A percentile compares a stretch with the other conserved stretches of the same genome.
Evolutionary conservation across 2,113 vertebrate genomes (phyloP).

Genomic region (Poeciliopsis occidentalis): DNA sequence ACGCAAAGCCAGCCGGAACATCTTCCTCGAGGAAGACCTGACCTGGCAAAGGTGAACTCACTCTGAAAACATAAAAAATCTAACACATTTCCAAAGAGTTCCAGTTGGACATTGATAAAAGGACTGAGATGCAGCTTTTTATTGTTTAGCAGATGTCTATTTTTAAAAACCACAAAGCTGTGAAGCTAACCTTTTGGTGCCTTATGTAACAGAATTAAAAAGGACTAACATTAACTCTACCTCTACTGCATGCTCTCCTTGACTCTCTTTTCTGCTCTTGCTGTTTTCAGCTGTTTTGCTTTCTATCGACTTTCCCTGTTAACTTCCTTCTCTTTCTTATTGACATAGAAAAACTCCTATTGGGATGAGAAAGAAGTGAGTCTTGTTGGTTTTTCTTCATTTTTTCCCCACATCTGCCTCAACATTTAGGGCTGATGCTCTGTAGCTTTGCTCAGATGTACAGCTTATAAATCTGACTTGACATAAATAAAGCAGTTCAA

Average conservation of each 20-base stretch:
- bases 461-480: slow-evolving; percentile 3
- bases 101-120: no score
- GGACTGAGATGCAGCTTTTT: not conserved
- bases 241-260: not conserved
- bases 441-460: slow-evolving; percentile 35
- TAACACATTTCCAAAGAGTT: no score
- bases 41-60: slow-evolving; percentile 92
- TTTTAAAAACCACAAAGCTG: not conserved
- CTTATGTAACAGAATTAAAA: not conserved
- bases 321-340: slow-evolving; percentile 56
- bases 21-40: slow-evolving; percentile 95
- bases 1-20: slow-evolving; percentile 95
- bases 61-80: not conserved
- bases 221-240: not conserved
- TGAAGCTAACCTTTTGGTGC: not conserved
- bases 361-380: slow-evolving; percentile 86
- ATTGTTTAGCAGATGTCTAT: not conserved
- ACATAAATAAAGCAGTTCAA: not conserved
- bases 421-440: slow-evolving; percentile 34
- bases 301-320: slow-evolving; percentile 42
- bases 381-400: slow-evolving; percentile 66
- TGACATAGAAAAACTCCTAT: slow-evolving; percentile 83
- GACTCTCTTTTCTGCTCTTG: not conserved
- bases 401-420: slow-evolving; percentile 38
- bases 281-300: slow-evolving; percentile 38